These are phyloP conservation scores for Melinaea menophilus DNA, from an alignment of 2,888 invertebrate genomes.

Conservation along the genomic window DNA sequence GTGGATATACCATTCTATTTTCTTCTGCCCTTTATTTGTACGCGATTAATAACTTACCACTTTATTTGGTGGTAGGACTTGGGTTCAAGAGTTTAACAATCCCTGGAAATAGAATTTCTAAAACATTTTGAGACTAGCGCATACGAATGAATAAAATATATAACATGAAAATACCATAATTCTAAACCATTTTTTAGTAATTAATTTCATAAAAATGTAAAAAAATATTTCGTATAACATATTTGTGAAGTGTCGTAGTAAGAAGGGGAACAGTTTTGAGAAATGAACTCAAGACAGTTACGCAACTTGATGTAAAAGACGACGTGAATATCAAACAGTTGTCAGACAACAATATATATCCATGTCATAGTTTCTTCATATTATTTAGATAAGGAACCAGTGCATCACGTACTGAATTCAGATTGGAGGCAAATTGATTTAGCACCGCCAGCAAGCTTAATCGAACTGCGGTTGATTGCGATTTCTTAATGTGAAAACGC, in stretches of 20 bases:
- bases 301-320: constrained; percentile 53
- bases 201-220: too few species aligned
- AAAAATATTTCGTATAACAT: too few species aligned
- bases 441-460: not conserved
- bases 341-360: constrained; percentile 35
- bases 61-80: not conserved
- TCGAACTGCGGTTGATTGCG: not conserved
- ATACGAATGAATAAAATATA: too few species aligned
- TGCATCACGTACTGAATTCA: constrained; percentile 28
- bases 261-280: constrained; percentile 51
- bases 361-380: constrained; percentile 42
- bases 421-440: constrained; percentile 6
- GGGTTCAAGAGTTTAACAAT: too few species aligned
- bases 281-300: constrained; percentile 64
- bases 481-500: too few species aligned
- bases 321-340: constrained; percentile 61
- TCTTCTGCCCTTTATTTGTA: constrained; percentile 54
- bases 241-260: not conserved
- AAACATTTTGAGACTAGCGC: too few species aligned
- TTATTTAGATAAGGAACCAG: constrained; percentile 38
- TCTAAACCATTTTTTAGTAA: not conserved
- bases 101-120: too few species aligned
- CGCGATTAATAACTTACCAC: constrained; percentile 36
- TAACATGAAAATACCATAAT: not conserved
- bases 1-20: constrained; percentile 60